Evolutionary conservation across 2,888 invertebrate species (phyloP).

Genomic region (Pachycephus smyrnensis): DNA sequence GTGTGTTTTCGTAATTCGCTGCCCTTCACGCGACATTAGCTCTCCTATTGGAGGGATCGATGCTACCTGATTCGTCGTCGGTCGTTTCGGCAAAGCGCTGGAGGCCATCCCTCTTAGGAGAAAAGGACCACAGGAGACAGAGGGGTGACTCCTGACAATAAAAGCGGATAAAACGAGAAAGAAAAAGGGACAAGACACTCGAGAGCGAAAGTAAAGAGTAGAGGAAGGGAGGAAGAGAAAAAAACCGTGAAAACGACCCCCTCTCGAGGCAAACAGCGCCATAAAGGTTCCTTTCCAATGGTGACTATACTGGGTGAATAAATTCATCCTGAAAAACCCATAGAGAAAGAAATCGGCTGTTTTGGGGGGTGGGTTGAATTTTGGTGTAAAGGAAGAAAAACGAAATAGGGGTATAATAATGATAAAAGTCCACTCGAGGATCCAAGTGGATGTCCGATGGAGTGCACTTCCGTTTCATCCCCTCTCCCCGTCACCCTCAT

Average conservation of each 20-base stretch:
- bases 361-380: constrained; percentile 26
- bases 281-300: constrained; percentile 52
- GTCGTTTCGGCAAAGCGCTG: background rate
- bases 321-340: constrained; percentile 30
- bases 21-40: constrained; percentile 22
- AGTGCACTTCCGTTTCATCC: constrained; percentile 25
- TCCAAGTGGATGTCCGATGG: constrained; percentile 49
- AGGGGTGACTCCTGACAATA: constrained; percentile 15
- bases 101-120: constrained; percentile 10
- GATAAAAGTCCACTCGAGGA: constrained; percentile 57
- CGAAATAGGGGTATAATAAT: constrained; percentile 33
- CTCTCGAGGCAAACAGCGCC: constrained; percentile 55
- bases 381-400: constrained; percentile 25
- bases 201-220: constrained; percentile 14
- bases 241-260: constrained; percentile 46
- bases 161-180: constrained; percentile 11
- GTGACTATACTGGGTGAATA: constrained; percentile 38
- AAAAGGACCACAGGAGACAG: constrained; percentile 28
- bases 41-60: background rate
- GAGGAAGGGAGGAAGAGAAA: constrained; percentile 23
- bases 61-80: background rate
- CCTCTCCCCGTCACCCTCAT: constrained; percentile 34
- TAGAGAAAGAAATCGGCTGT: background rate
- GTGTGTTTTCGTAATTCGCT: constrained; percentile 41
- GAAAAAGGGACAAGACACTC: constrained; percentile 1